phyloP scores from a whole-genome alignment of 2,797 vertebrate species.

The Spinibarbus caldwelli region DNA sequence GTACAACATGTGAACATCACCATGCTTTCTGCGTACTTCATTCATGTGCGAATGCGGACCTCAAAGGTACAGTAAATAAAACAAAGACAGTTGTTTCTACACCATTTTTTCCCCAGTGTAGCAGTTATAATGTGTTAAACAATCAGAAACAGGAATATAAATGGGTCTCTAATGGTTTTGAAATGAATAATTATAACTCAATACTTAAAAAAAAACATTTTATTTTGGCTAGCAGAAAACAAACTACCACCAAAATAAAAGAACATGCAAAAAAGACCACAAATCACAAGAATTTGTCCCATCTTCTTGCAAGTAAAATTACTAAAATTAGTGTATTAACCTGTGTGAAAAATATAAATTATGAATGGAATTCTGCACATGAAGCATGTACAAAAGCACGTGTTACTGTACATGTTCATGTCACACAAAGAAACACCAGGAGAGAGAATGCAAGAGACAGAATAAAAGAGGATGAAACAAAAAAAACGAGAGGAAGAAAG shows the following conservation, averaged over 20 bases:
- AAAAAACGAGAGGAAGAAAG: neutral
- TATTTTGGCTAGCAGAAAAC: neutral
- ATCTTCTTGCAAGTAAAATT: neutral
- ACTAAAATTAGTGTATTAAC: neutral
- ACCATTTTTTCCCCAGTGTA: neutral
- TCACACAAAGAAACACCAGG: no score
- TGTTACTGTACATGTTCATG: constrained; percentile 2
- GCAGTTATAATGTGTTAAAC: neutral
- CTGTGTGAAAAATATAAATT: neutral
- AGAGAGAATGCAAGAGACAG: neutral
- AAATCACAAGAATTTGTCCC: no score
- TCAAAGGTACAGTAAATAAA: neutral
- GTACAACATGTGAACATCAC: constrained; percentile 26
- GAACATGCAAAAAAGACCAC: neutral
- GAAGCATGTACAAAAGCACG: neutral
- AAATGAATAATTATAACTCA: neutral
- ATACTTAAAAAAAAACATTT: neutral
- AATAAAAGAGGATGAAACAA: no score
- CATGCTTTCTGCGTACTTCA: constrained; percentile 26
- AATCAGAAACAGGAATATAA: neutral
- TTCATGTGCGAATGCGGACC: neutral
- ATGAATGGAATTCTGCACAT: neutral
- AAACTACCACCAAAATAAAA: neutral
- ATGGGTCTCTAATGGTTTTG: neutral
- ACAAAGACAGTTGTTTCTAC: neutral